These are phyloP conservation scores for Drosophila hamatofila DNA, from an alignment of 2,888 invertebrate genomes.

Conservation along the genomic window DNA sequence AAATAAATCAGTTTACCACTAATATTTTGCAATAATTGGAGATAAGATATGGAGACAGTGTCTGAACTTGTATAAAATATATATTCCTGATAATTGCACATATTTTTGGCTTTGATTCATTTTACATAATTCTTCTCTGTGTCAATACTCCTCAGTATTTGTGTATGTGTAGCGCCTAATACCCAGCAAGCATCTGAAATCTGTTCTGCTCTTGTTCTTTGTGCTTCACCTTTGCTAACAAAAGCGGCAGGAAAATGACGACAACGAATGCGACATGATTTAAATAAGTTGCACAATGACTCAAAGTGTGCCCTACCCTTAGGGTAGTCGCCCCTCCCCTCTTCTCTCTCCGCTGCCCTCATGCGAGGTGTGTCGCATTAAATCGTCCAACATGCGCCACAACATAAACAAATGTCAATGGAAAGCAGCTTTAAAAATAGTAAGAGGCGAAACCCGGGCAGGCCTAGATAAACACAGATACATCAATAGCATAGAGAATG, in stretches of 20 bases:
- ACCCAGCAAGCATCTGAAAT: conserved; percentile 13
- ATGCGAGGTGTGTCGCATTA: conserved; percentile 59
- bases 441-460: conserved; percentile 58
- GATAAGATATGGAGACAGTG: neutral
- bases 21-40: neutral
- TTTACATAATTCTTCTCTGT: neutral
- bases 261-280: conserved; percentile 22
- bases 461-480: conserved; percentile 54
- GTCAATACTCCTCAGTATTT: neutral
- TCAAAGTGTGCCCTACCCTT: conserved; percentile 49
- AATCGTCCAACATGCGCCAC: conserved; percentile 32
- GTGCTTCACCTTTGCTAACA: conserved; percentile 30
- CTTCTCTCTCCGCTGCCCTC: neutral
- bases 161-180: conserved; percentile 18
- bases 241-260: conserved; percentile 40
- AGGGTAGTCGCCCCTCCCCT: neutral
- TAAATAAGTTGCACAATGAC: conserved; percentile 46
- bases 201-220: conserved; percentile 7
- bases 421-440: conserved; percentile 65
- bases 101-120: neutral
- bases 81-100: no score
- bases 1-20: neutral
- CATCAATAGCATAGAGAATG: conserved; percentile 32
- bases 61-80: no score
- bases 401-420: conserved; percentile 55